These are phyloP conservation scores for Leptopilina syphax DNA, from an alignment of 2,888 invertebrate species.

Conservation along the genomic window DNA sequence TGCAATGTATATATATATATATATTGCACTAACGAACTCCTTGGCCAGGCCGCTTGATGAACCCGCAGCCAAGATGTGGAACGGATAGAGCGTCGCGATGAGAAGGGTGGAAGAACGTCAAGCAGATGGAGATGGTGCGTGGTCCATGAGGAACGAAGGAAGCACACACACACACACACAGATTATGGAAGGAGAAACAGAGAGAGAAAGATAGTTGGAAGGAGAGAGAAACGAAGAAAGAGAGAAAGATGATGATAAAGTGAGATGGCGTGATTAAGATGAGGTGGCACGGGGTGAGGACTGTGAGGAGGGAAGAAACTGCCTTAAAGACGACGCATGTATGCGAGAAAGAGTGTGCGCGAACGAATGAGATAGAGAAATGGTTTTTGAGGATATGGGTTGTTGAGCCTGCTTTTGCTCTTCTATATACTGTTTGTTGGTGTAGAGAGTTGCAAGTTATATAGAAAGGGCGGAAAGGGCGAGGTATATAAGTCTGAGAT, in stretches of 20 bases:
- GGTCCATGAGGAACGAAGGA: conserved; percentile 43
- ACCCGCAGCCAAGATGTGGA: conserved; percentile 29
- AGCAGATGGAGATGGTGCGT: conserved; percentile 54
- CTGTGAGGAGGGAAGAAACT: not conserved
- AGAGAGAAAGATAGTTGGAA: not conserved
- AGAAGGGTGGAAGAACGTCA: conserved; percentile 44
- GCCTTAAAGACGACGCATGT: conserved; percentile 9
- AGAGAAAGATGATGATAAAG: conserved; percentile 42
- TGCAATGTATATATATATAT: conserved; percentile 12
- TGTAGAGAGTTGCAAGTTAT: conserved; percentile 8
- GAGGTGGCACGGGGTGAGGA: conserved; percentile 20
- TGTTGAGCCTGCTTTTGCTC: conserved; percentile 41
- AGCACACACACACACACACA: conserved; percentile 7
- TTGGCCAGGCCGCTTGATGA: conserved; percentile 29
- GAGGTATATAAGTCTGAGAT: conserved; percentile 23
- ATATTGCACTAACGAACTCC: conserved; percentile 27
- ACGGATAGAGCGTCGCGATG: conserved; percentile 35
- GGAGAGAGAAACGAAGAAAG: not conserved
- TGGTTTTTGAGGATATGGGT: conserved; percentile 53
- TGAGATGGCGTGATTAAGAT: conserved; percentile 29
- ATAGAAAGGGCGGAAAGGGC: conserved; percentile 12
- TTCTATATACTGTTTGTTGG: not conserved
- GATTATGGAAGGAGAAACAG: conserved; percentile 31
- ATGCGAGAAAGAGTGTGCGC: conserved; percentile 15
- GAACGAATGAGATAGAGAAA: conserved; percentile 51